Conservation (phyloP, 2,797 vertebrate genomes). For the Notamacropus eugenii region DNA sequence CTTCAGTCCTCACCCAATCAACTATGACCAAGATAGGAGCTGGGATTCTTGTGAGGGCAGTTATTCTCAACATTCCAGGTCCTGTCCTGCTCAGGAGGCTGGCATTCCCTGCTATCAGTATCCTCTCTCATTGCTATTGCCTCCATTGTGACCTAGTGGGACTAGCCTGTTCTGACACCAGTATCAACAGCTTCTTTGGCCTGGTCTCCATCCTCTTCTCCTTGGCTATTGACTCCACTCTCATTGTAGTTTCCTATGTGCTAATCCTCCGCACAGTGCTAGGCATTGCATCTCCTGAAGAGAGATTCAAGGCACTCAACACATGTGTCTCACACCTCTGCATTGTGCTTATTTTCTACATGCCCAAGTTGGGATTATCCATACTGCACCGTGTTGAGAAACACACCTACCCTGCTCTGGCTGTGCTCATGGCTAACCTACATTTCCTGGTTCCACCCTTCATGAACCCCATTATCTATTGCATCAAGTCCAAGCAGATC, state of each 20-base stretch:
- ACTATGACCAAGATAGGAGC: constrained; percentile 76
- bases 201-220: constrained; percentile 81
- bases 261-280: constrained; percentile 80
- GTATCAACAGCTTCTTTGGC: constrained; percentile 79
- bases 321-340: constrained; percentile 83
- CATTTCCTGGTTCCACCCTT: constrained; percentile 76
- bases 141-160: constrained; percentile 85
- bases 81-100: constrained; percentile 81
- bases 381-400: constrained; percentile 82
- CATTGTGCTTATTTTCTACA: constrained; percentile 83
- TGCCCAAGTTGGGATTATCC: constrained; percentile 83
- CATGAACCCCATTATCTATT: constrained; percentile 77
- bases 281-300: constrained; percentile 74
- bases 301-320: constrained; percentile 81
- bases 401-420: constrained; percentile 64
- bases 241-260: constrained; percentile 82
- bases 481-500: constrained; percentile 78
- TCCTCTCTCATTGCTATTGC: constrained; percentile 85
- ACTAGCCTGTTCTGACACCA: constrained; percentile 80
- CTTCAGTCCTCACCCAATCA: constrained; percentile 75
- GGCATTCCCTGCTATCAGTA: constrained; percentile 66
- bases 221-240: constrained; percentile 79
- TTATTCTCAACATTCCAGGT: constrained; percentile 81
- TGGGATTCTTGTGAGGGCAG: constrained; percentile 73
- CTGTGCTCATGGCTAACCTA: constrained; percentile 72